A percentile compares a stretch with the other conserved stretches of the same genome.
Conservation (phyloP, 2,113 vertebrate genomes). For the Rhinogobius similis region DNA sequence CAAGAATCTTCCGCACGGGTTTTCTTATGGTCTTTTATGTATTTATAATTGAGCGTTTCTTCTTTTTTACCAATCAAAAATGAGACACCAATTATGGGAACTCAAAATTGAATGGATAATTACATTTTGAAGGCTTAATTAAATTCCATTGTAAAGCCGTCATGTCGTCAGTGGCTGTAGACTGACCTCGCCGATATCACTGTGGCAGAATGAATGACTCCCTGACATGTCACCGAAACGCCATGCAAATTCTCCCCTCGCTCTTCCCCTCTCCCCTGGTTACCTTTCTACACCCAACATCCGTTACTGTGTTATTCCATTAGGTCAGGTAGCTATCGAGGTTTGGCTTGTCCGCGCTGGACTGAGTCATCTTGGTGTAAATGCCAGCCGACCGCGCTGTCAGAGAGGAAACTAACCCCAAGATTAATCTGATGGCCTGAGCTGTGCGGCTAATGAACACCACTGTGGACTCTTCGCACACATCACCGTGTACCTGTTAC, state of each 20-base stretch:
- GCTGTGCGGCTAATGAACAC: slow-evolving; percentile 26
- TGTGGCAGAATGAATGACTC: slow-evolving; percentile 1
- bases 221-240: not conserved
- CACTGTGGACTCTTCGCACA: slow-evolving; percentile 13
- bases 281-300: slow-evolving; percentile 41
- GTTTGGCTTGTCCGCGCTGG: slow-evolving; percentile 45
- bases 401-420: slow-evolving; percentile 31
- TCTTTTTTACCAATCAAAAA: too few relatives aligned
- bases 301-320: slow-evolving; percentile 56
- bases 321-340: slow-evolving; percentile 40
- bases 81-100: not conserved
- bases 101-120: not conserved
- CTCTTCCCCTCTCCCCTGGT: slow-evolving; percentile 31
- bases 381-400: slow-evolving; percentile 58
- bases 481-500: slow-evolving; percentile 20
- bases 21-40: too few relatives aligned
- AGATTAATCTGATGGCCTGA: slow-evolving; percentile 53
- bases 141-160: not conserved
- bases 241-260: not conserved
- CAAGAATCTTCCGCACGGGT: too few relatives aligned
- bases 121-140: not conserved
- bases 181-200: slow-evolving; percentile 7
- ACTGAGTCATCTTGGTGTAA: slow-evolving; percentile 68
- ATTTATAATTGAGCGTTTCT: too few relatives aligned
- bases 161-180: not conserved